Conservation (phyloP, 2,113 vertebrate genomes). For the Tetrao urogallus region DNA sequence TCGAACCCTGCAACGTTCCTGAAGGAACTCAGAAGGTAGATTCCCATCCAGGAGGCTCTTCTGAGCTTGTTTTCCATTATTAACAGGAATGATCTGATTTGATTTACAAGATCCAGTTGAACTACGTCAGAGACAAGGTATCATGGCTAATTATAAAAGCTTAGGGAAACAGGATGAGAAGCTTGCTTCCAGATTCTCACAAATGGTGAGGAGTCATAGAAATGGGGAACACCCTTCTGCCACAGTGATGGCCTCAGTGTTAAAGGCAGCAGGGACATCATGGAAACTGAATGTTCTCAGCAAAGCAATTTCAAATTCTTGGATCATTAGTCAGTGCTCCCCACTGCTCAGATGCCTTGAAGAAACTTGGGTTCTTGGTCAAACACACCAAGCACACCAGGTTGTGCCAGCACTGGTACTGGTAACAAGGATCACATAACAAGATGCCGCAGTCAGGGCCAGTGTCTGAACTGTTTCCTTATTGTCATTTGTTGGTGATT, state of each 20-base stretch:
- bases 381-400: neutral
- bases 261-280: neutral
- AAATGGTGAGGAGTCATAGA: neutral
- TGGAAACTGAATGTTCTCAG: neutral
- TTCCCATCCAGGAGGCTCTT: neutral
- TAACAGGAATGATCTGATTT: neutral
- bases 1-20: neutral
- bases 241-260: neutral
- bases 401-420: neutral
- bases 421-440: neutral
- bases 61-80: neutral
- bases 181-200: neutral
- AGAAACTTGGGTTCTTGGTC: neutral
- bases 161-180: neutral
- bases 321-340: slow-evolving; percentile 26
- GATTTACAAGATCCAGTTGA: neutral
- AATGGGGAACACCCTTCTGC: slow-evolving; percentile 51
- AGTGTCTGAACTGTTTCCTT: neutral
- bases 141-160: neutral
- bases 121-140: neutral
- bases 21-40: neutral
- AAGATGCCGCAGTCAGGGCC: neutral
- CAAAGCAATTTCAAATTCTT: neutral
- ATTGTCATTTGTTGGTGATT: neutral
- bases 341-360: neutral